Percentiles rank a stretch among this genome's conserved stretches.
phyloP scores from a whole-genome alignment of 2,888 invertebrate genomes.

The Cryptosula pallasiana region DNA sequence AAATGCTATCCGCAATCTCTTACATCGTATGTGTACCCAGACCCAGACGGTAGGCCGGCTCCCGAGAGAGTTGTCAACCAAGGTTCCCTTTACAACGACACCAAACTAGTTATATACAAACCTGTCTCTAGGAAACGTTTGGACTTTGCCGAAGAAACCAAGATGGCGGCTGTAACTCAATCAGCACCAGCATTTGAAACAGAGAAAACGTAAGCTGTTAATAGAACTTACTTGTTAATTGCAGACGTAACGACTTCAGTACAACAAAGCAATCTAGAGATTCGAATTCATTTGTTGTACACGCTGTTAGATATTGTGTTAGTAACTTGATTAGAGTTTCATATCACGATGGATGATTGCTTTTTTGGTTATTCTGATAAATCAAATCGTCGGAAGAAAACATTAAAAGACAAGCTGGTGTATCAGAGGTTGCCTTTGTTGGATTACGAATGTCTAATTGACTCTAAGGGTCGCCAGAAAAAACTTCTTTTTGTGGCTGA shows the following conservation, averaged over 20 bases:
- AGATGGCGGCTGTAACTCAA: neutral
- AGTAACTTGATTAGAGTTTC: no score
- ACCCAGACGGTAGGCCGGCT: conserved; percentile 29
- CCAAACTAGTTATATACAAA: conserved; percentile 34
- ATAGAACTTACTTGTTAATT: no score
- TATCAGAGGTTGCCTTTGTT: conserved; percentile 8
- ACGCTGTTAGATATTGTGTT: no score
- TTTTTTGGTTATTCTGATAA: neutral
- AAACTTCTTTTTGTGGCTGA: neutral
- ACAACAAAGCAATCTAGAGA: no score
- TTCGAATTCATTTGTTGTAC: no score
- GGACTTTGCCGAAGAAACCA: neutral
- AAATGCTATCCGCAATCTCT: conserved; percentile 38
- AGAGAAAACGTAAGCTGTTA: conserved; percentile 3
- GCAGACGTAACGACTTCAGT: no score
- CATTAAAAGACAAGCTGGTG: neutral
- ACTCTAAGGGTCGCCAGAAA: neutral
- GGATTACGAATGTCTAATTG: neutral
- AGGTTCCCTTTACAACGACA: conserved; percentile 43
- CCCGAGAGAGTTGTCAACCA: conserved; percentile 46
- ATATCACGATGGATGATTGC: neutral
- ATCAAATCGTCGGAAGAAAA: neutral
- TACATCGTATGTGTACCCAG: conserved; percentile 33
- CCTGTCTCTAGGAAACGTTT: neutral
- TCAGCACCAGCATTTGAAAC: neutral